Conservation (phyloP, 2,888 invertebrate genomes). For the Acronicta psi region DNA sequence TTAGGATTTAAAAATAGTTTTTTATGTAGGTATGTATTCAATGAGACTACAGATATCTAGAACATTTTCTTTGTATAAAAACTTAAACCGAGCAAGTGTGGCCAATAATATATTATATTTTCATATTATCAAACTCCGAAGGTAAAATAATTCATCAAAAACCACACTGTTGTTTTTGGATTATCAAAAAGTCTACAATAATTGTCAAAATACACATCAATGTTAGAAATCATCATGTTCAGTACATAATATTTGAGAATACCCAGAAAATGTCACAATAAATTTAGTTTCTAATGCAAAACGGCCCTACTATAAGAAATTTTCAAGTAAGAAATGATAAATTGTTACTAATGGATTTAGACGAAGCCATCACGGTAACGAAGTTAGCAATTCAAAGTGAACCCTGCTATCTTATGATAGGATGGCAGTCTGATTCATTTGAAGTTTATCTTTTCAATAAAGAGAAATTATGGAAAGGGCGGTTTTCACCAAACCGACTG, state of each 20-base stretch:
- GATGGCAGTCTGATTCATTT: conserved; percentile 75
- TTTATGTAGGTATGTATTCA: too few relatives aligned
- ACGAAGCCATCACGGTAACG: conserved; percentile 72
- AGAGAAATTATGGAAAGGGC: conserved; percentile 73
- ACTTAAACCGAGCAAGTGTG: too few relatives aligned
- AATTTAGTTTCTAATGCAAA: not conserved
- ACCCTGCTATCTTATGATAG: conserved; percentile 69
- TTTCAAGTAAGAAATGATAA: conserved; percentile 23
- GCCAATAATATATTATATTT: too few relatives aligned
- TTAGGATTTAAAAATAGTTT: too few relatives aligned
- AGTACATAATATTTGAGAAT: conserved; percentile 3
- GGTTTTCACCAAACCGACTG: conserved; percentile 73
- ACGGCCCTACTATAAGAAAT: conserved; percentile 8
- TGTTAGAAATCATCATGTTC: conserved; percentile 6
- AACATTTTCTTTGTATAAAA: too few relatives aligned
- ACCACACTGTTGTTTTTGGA: not conserved
- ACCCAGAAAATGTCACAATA: conserved; percentile 18
- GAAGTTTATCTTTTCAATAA: conserved; percentile 71
- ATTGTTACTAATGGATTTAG: conserved; percentile 66
- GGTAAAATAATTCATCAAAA: not conserved
- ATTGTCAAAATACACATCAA: conserved; percentile 18
- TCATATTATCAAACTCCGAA: not conserved
- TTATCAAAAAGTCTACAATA: not conserved
- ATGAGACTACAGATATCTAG: too few relatives aligned
- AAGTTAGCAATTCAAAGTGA: conserved; percentile 66